A percentile compares a stretch with the other conserved stretches of the same genome.
These are phyloP conservation scores for Crypturellus tataupa DNA, from an alignment of 2,797 vertebrate species.

Conservation along the genomic window DNA sequence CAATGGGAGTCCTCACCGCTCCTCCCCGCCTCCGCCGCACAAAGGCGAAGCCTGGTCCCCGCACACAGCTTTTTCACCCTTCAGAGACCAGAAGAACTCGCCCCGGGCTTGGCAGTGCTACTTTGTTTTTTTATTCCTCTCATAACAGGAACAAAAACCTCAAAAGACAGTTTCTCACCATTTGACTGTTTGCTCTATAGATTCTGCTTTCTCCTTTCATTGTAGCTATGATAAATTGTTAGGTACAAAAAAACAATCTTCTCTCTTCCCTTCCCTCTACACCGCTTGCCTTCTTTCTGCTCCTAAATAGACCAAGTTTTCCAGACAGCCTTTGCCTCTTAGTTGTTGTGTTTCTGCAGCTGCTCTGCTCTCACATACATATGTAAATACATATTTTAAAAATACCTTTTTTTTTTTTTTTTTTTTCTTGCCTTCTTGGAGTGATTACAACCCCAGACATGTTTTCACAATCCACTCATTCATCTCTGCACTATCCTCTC, in stretches of 20 bases:
- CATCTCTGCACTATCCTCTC: not conserved
- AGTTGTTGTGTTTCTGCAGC: not conserved
- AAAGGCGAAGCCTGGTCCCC: accelerated
- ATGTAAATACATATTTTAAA: not conserved
- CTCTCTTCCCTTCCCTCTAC: not conserved
- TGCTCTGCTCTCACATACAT: not conserved
- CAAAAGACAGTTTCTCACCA: not conserved
- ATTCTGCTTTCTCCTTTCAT: not conserved
- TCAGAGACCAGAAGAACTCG: not conserved
- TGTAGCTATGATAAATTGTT: not conserved
- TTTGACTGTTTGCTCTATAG: not conserved
- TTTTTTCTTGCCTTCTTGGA: not conserved
- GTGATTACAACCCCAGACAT: not conserved
- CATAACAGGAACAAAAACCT: not conserved
- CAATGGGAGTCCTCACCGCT: accelerated
- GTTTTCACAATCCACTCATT: not conserved
- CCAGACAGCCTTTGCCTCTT: not conserved
- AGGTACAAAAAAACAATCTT: not conserved
- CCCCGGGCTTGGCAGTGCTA: accelerated
- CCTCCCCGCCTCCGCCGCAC: not conserved
- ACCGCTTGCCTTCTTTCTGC: not conserved
- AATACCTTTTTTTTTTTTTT: not conserved
- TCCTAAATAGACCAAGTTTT: not conserved
- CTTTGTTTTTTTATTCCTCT: too few relatives aligned
- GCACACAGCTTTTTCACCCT: accelerated